Base-by-base conservation (phyloP, 1,140 invertebrate genomes). In the Drosophila grimshawi region DNA sequence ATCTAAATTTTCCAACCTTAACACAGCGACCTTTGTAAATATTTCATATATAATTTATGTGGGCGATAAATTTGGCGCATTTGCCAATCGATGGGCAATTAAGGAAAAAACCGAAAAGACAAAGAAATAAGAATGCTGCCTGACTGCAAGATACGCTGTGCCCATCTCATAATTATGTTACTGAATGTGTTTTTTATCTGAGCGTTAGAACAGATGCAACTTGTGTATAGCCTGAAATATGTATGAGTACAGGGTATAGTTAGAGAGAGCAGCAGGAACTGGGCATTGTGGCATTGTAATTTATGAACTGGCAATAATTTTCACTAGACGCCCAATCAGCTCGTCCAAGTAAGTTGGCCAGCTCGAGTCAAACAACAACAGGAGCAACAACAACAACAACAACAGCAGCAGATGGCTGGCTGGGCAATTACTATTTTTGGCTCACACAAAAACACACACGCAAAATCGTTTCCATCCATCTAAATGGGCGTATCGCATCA, bases 291-390 rank as follows among this genome's bases (percentile, higher is more conserved):
- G 46, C 51, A 57, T 45, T 19, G 19, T 65, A 81, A 85, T 85
- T 85, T 68, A 85, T 85, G 64, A 56, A 51, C 74, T 49, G 43
- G 81, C 68, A 74, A 85, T 85, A 71, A 85, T 77, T 85, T 85
- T 83, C 63, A 79, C 67, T 73, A 67, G 77, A 72, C 19, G 52
- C 35, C 65, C 63, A 75, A 70, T 46, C 55, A 72, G 60, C 62
- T 60, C 55, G 55, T 10, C 71, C 79, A 81, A 77, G 74, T 74
- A 62, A 73, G 79, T 60, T 81, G 73, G 62, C 39, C 55, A 61
- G 61, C 62, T 33, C 3, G 33, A 5, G 33, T 19, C 19, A 19
- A 53, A 8, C 51, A 53, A 39, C 52, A 51, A 46, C 11, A 11
- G 19, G n/a, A 46, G 2, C 45, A 46, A 46, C 46, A 51, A 30